Evolutionary conservation across 2,113 vertebrate species (phyloP).

Genomic region (Salvelinus namaycush): DNA sequence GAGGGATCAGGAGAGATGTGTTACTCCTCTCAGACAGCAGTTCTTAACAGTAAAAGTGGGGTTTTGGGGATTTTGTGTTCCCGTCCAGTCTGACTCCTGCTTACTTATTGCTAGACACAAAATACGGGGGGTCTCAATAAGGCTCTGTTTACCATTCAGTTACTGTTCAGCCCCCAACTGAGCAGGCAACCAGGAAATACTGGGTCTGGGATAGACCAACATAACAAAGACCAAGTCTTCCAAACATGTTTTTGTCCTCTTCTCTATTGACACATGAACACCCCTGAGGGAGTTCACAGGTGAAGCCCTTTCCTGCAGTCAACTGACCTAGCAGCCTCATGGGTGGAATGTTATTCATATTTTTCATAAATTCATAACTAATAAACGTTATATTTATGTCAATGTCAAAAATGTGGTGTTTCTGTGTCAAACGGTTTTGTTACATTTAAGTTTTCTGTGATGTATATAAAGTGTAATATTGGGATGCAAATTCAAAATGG

Average conservation of each 20-base stretch:
- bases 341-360: too few species aligned
- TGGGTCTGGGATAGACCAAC: conserved; percentile 7
- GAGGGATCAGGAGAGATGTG: conserved; percentile 49
- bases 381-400: too few species aligned
- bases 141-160: neutral
- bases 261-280: conserved; percentile 22
- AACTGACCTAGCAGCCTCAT: too few species aligned
- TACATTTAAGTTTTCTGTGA: too few species aligned
- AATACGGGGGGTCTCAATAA: conserved; percentile 1
- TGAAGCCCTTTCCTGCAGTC: neutral
- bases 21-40: conserved; percentile 43
- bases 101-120: conserved; percentile 61
- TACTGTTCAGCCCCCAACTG: neutral
- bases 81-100: conserved; percentile 59
- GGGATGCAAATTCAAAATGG: too few species aligned
- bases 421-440: too few species aligned
- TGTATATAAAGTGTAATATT: too few species aligned
- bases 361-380: too few species aligned
- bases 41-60: conserved; percentile 8
- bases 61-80: conserved; percentile 34
- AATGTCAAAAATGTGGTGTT: too few species aligned
- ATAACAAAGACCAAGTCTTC: neutral
- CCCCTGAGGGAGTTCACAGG: conserved; percentile 23
- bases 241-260: neutral
- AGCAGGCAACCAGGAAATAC: neutral